Base-by-base conservation (phyloP, 1,140 invertebrate genomes). In the Nomia melanderi region DNA sequence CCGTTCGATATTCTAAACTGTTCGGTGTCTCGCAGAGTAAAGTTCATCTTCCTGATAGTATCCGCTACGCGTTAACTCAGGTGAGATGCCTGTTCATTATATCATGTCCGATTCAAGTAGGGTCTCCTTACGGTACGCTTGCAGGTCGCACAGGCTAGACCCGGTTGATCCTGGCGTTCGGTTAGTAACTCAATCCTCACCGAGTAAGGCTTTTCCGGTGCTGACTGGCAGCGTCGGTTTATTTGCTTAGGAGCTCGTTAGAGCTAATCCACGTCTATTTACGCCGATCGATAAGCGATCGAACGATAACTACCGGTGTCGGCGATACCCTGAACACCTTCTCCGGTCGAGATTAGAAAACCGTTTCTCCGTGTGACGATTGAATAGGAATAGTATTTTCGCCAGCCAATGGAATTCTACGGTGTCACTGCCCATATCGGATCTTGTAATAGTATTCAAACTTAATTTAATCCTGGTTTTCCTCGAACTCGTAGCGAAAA, bases 251-350 rank as follows among this genome's bases (percentile, higher is more conserved):
- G 25, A 60, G 33, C 73, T 72, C 56, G 53, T 60, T 56, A 62
- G 78, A 54, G 27, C 76, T 82, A 82, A 82, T 82, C 74, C 31
- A 77, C 50, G 64, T 73, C 76, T 82, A 82, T 82, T 81, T 82
- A 72, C 50, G 73, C n/a, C 54, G 47, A 77, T 77, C 67, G 73
- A 81, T 78, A 73, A 82, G 23, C 50, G 67, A 81, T 73, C 62
- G 67, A 66, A 65, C 60, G 66, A 63, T 67, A 73, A 81, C 62
- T 53, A 66, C 76, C 54, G 25, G 67, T 63, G 76, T 73, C 33
- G 64, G 53, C 63, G 63, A 77, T 60, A 72, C 31, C 29, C 23
- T 29, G 69, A 56, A 72, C 57, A 81, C 53, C 47, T 77, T 75
- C 27, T 39, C 36, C 23, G 47, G 36, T 39, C 53, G 23, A 41